Evolutionary conservation across 2,113 vertebrate species (phyloP), one percentile per base, ranked within the genome.

Genomic region (Salvelinus fontinalis): DNA sequence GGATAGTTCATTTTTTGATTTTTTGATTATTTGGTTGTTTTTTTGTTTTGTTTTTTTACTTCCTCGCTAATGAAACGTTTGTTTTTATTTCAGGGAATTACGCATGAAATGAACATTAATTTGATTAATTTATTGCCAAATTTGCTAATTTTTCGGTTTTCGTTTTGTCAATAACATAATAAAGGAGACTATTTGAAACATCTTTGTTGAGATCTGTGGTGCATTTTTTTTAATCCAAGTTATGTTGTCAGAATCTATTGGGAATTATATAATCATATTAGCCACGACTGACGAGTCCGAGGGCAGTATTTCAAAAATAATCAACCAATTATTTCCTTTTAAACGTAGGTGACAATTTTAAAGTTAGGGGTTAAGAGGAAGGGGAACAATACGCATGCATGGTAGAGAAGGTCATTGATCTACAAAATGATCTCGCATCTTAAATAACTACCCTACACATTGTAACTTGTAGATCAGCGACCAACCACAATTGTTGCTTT

Each of bases 81-180:
- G 71, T 75, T 89, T 86, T 90, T 82, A 77, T 91, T 93, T 90
- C 77, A 83, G 83, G 83, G 85, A 90, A 71, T 77, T 90, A 4
- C 80, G 90, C 91, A 93, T 91, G 86, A 88, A 31, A 86, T 84
- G 18, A 75, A 79, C 26, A 60, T 80, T 76, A 49, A 74, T 71
- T 88, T 87, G 13, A 83, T 80, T 84, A 70, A 80, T 88, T 82
- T 88, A 12, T 87, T 87, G 67, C 79, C 75, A 79, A 79, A 75
- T 88, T 83, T 77, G 69, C 75, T 88, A 75, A 65, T 71, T 86
- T 73, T 86, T 84, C 78, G 78, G 64, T 78, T 80, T 76, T 80
- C 16, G 78, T 82, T 83, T 82, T 78, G 80, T 87, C 79, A 83
- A 75, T 72, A 85, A 80, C 71, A 90, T 86, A 92, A 92, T 89